Percentiles rank a stretch among this genome's conserved stretches.
Conservation (phyloP, 1,140 invertebrate species). For the Drosophila rhopaloa region DNA sequence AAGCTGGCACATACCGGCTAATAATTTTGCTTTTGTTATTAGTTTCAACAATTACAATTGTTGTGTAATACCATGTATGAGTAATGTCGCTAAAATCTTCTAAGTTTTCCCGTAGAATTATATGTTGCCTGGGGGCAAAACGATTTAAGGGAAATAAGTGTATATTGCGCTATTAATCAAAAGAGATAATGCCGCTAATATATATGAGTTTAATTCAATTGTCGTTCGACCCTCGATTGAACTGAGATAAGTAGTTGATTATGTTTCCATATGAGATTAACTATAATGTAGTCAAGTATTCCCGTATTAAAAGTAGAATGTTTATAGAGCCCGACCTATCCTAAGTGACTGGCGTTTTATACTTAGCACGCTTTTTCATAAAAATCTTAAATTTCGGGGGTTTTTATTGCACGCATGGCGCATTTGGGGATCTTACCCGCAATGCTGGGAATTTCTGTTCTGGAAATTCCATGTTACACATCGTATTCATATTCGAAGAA, state of each 20-base stretch:
- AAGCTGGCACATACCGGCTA: background rate
- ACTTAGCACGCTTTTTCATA: background rate
- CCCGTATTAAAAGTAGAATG: background rate
- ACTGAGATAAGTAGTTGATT: background rate
- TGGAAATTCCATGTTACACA: slow-evolving; percentile 53
- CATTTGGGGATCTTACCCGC: slow-evolving; percentile 11
- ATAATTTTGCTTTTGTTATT: slow-evolving; percentile 9
- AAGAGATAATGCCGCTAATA: background rate
- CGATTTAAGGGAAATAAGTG: background rate
- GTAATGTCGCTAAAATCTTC: background rate
- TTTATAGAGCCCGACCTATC: slow-evolving; percentile 27
- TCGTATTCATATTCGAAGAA: slow-evolving; percentile 32
- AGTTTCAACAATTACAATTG: slow-evolving; percentile 19
- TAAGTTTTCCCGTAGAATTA: background rate
- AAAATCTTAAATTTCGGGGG: slow-evolving; percentile 29
- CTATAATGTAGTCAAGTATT: slow-evolving; percentile 1
- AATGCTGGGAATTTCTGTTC: slow-evolving; percentile 28
- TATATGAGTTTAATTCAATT: slow-evolving; percentile 6
- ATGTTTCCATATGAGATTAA: background rate
- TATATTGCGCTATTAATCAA: slow-evolving; percentile 6
- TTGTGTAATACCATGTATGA: slow-evolving; percentile 6
- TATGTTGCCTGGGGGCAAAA: slow-evolving; percentile 1
- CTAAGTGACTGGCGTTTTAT: slow-evolving; percentile 10
- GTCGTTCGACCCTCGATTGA: background rate
- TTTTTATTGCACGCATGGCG: slow-evolving; percentile 31